Percentiles rank a stretch among this genome's conserved stretches.
These are phyloP conservation scores for Zeuzera pyrina DNA, from an alignment of 2,888 invertebrate species.

Conservation along the genomic window DNA sequence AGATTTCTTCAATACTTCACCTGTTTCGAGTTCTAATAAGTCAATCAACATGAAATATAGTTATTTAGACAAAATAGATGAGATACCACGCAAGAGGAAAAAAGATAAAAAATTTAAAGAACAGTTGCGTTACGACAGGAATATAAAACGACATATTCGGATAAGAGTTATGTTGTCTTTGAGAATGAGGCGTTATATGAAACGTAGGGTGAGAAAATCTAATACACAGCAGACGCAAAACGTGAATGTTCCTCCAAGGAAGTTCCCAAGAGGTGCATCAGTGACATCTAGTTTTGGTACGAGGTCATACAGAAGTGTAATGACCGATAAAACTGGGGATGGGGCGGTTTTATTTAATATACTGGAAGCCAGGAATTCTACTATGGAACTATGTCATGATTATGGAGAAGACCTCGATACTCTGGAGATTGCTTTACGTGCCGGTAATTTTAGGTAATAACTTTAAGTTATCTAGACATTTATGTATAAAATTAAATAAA, in stretches of 20 bases:
- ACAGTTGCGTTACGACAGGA: conserved; percentile 68
- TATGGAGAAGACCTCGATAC: conserved; percentile 63
- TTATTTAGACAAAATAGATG: conserved; percentile 51
- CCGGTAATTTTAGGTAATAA: conserved; percentile 67
- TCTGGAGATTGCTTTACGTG: conserved; percentile 62
- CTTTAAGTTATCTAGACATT: neutral
- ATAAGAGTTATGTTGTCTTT: conserved; percentile 79
- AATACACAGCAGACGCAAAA: conserved; percentile 32
- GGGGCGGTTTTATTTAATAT: conserved; percentile 61
- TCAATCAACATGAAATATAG: conserved; percentile 33
- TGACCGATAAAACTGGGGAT: conserved; percentile 53
- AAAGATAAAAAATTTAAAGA: conserved; percentile 54
- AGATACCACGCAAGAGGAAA: conserved; percentile 44
- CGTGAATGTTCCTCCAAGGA: conserved; percentile 45
- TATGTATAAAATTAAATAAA: no score
- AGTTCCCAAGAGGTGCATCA: conserved; percentile 45
- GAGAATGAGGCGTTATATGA: conserved; percentile 72
- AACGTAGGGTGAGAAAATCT: conserved; percentile 40
- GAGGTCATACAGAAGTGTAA: conserved; percentile 51
- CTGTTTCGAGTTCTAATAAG: conserved; percentile 33
- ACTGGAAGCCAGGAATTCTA: conserved; percentile 61
- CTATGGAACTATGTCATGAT: conserved; percentile 61
- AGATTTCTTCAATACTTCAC: conserved; percentile 45
- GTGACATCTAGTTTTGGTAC: conserved; percentile 56
- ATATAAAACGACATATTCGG: conserved; percentile 76